These are phyloP conservation scores for Hoplodrina ambigua DNA, from an alignment of 2,888 invertebrate species.

Conservation along the genomic window DNA sequence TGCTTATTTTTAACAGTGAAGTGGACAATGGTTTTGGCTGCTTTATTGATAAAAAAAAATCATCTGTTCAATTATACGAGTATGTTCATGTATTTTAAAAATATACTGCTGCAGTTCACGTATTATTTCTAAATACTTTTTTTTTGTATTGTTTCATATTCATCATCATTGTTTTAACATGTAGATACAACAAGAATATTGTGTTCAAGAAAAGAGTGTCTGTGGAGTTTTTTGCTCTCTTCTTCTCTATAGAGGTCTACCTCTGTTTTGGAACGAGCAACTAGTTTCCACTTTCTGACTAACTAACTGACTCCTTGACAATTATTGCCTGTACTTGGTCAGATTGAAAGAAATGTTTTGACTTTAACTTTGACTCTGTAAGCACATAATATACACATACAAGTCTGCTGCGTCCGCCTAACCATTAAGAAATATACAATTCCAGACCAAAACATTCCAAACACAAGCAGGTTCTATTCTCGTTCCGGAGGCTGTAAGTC, in stretches of 20 bases:
- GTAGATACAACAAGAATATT: too few relatives aligned
- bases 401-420: not conserved
- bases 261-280: too few relatives aligned
- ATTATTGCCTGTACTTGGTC: too few relatives aligned
- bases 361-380: not conserved
- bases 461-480: slow-evolving; percentile 18
- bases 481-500: slow-evolving; percentile 8
- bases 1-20: slow-evolving; percentile 29
- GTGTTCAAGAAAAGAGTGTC: too few relatives aligned
- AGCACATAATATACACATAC: not conserved
- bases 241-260: too few relatives aligned
- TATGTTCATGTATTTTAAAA: not conserved
- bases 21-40: not conserved
- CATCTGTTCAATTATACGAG: slow-evolving; percentile 2
- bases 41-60: slow-evolving; percentile 9
- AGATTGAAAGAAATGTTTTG: too few relatives aligned
- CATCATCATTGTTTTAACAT: too few relatives aligned
- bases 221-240: too few relatives aligned
- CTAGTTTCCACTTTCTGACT: too few relatives aligned
- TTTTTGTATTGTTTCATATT: too few relatives aligned
- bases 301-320: too few relatives aligned
- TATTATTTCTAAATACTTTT: not conserved
- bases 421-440: not conserved
- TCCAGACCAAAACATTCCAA: not conserved
- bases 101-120: not conserved